These are phyloP conservation scores for Oxystoma pomonae DNA, from an alignment of 2,888 invertebrate genomes.

Conservation along the genomic window DNA sequence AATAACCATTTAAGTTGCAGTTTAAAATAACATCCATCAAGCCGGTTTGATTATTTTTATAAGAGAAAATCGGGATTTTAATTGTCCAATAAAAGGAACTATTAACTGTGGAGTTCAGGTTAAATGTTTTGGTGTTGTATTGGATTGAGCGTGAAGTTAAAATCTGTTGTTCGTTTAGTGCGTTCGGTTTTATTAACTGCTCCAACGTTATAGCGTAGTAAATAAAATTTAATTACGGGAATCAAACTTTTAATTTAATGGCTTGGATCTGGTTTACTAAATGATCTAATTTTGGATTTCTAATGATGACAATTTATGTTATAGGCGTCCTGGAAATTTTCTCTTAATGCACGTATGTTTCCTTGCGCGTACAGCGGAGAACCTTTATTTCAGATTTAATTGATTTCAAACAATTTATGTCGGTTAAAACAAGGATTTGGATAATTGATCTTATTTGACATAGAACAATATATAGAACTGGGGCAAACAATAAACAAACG, in stretches of 20 bases:
- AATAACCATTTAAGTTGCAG: slow-evolving; percentile 43
- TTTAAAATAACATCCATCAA: slow-evolving; percentile 42
- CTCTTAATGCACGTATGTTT: background rate
- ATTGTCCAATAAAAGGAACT: slow-evolving; percentile 42
- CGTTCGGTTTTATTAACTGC: background rate
- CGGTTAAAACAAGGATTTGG: too few species aligned
- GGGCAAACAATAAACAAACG: too few species aligned
- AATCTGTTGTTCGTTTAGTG: background rate
- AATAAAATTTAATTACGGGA: background rate
- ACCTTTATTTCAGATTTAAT: too few species aligned
- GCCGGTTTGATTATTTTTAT: slow-evolving; percentile 42
- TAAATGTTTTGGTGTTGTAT: slow-evolving; percentile 33
- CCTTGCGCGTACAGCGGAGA: too few species aligned
- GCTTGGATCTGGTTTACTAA: slow-evolving; percentile 19
- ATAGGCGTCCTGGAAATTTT: background rate
- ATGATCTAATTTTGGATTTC: slow-evolving; percentile 22
- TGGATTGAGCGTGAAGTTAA: slow-evolving; percentile 26
- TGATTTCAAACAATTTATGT: too few species aligned
- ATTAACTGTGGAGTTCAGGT: slow-evolving; percentile 34
- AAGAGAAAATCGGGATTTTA: slow-evolving; percentile 42
- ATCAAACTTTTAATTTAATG: slow-evolving; percentile 16
- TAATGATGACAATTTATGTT: slow-evolving; percentile 17
- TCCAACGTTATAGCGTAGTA: background rate
- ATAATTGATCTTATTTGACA: too few species aligned
- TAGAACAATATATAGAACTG: too few species aligned